These are phyloP conservation scores for Pholis gunnellus DNA, from an alignment of 2,113 vertebrate species.

Conservation along the genomic window DNA sequence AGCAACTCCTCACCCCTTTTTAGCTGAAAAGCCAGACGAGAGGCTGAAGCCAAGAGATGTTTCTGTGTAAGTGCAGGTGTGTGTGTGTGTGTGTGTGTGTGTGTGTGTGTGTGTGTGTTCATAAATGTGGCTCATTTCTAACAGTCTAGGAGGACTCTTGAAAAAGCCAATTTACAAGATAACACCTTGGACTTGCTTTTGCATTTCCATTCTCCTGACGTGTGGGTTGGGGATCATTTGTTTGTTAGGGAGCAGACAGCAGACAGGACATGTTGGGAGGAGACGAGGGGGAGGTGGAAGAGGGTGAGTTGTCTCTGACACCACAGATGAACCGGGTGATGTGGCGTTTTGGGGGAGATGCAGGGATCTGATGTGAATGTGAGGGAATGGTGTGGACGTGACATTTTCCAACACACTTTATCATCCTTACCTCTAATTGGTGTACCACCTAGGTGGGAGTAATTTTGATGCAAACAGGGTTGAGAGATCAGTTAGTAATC, in stretches of 20 bases:
- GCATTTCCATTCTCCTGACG: conserved; percentile 40
- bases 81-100: background rate
- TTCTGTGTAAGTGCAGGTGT: conserved; percentile 1
- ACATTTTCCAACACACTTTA: conserved; percentile 82
- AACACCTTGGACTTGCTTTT: conserved; percentile 38
- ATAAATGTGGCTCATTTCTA: background rate
- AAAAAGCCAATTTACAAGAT: conserved; percentile 39
- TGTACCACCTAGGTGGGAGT: conserved; percentile 98
- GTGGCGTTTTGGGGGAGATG: conserved; percentile 66
- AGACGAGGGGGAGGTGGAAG: conserved; percentile 65
- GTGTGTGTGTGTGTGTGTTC: background rate
- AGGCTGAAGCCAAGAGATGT: background rate
- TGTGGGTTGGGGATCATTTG: conserved; percentile 75
- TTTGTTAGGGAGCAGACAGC: conserved; percentile 68
- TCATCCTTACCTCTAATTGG: conserved; percentile 99
- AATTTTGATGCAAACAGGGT: conserved; percentile 98
- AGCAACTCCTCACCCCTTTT: conserved; percentile 33
- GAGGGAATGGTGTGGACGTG: conserved; percentile 72
- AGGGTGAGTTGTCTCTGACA: conserved; percentile 61
- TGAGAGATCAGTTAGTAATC: conserved; percentile 86
- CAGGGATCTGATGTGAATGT: conserved; percentile 82
- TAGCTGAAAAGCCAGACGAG: conserved; percentile 16
- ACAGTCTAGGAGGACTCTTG: background rate
- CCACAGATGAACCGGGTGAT: conserved; percentile 69
- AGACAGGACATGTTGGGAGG: conserved; percentile 55